Evolutionary conservation across 2,888 invertebrate genomes (phyloP).

Genomic region (Piscicola geometra): DNA sequence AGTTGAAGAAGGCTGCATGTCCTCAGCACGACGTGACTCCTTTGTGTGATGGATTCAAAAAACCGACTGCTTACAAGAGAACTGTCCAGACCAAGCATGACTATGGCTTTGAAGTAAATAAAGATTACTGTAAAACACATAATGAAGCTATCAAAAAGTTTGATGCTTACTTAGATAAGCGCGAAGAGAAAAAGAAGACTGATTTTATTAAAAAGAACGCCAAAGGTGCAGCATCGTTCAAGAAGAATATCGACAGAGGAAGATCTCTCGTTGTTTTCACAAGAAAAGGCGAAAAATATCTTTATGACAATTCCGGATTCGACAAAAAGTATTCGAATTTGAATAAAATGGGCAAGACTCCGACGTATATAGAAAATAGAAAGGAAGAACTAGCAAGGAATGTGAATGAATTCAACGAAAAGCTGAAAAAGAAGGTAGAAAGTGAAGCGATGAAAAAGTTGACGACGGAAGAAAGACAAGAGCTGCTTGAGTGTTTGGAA

Average conservation of each 20-base stretch:
- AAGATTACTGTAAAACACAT: neutral
- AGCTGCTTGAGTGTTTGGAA: conserved; percentile 22
- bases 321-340: conserved; percentile 17
- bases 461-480: conserved; percentile 23
- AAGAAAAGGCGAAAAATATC: conserved; percentile 25
- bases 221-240: neutral
- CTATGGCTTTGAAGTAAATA: neutral
- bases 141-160: neutral
- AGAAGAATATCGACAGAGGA: conserved; percentile 17
- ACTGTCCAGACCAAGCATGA: neutral
- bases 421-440: conserved; percentile 16
- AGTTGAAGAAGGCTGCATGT: neutral
- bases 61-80: neutral
- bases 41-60: neutral
- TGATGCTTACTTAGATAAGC: neutral
- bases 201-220: neutral
- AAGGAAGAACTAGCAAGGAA: neutral
- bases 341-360: conserved; percentile 18
- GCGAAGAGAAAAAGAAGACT: neutral
- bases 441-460: conserved; percentile 28
- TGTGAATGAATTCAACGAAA: conserved; percentile 20
- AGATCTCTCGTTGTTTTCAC: conserved; percentile 18
- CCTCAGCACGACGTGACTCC: neutral
- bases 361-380: conserved; percentile 8
- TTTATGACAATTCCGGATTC: neutral